Base-by-base conservation (phyloP, 1,140 invertebrate species). In the Brachionus plicatilis region DNA sequence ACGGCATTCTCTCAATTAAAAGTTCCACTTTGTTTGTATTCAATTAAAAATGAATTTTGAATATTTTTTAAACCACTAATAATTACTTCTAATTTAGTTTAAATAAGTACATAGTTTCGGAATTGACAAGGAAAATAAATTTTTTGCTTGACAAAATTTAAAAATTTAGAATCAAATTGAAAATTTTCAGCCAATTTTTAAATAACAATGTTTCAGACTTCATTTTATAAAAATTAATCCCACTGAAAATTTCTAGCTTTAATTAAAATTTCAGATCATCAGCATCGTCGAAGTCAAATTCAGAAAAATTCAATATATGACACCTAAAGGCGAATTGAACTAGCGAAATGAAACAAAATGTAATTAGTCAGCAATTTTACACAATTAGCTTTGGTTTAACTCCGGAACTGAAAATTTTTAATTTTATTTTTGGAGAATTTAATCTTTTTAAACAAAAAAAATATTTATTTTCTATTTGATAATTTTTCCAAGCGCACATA, bases 191-290 rank as follows among this genome's bases (percentile, higher is more conserved):
- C 1, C 14, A 12, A 12, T 14, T 47, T 12, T 4, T 11, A 17
- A 43, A 68, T 68, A 33, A 14, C 3, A 41, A n/a, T 68, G 27
- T 29, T 72, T 37, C 41, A 11, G 17, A 14, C 17, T 9, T 72
- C 41, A 33, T 17, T 43, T 72, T 72, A 24, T 24, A 45, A 41
- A 29, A n/a, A 72, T 43, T 45, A 45, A 72, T 72, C 68, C 41
- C 68, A 43, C 17, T 72, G 68, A 41, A 72, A 72, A 72, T 72
- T 41, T 72, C 6, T 45, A 72, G 17, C 33, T 41, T 17, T 72
- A 72, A 72, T 72, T 72, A 72, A 43, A 43, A 17, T 72, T 72
- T 72, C 17, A n/a, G 8, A 72, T 72, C 68, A 72, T 41, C 17
- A 72, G 33, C 68, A 72, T 41, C 11, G 24, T n/a, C n/a, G 66